Evolutionary conservation across 2,113 vertebrate genomes (phyloP).

Genomic region (Axis porcinus): DNA sequence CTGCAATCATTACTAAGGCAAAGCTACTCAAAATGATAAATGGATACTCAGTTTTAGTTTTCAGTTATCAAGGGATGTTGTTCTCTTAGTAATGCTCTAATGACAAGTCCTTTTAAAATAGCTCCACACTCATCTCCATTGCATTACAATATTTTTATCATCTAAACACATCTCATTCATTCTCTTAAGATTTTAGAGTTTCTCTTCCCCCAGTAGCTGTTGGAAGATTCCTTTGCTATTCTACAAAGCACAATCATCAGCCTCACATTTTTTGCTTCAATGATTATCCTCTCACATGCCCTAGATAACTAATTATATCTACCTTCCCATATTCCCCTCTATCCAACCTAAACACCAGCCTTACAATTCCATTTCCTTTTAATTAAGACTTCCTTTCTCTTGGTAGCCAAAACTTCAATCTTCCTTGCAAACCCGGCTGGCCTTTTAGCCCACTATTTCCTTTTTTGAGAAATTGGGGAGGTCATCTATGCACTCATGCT

Average conservation of each 20-base stretch:
- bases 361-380: conserved; percentile 50
- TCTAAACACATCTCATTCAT: not conserved
- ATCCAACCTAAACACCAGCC: not conserved
- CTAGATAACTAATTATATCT: conserved; percentile 70
- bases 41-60: not conserved
- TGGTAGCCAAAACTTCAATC: conserved; percentile 47
- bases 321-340: not conserved
- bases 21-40: not conserved
- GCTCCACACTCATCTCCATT: not conserved
- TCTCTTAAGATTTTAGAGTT: not conserved
- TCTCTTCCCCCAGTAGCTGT: not conserved
- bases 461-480: conserved; percentile 23
- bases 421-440: conserved; percentile 39
- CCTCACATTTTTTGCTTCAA: conserved; percentile 20
- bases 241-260: not conserved
- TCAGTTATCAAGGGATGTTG: not conserved
- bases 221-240: not conserved
- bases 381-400: conserved; percentile 59
- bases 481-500: not conserved
- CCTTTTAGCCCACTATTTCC: conserved; percentile 34
- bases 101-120: not conserved
- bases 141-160: not conserved
- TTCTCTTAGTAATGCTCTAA: not conserved
- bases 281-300: conserved; percentile 42
- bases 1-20: not conserved